Base-by-base conservation (phyloP, 1,140 invertebrate species). In the Homarus americanus region DNA sequence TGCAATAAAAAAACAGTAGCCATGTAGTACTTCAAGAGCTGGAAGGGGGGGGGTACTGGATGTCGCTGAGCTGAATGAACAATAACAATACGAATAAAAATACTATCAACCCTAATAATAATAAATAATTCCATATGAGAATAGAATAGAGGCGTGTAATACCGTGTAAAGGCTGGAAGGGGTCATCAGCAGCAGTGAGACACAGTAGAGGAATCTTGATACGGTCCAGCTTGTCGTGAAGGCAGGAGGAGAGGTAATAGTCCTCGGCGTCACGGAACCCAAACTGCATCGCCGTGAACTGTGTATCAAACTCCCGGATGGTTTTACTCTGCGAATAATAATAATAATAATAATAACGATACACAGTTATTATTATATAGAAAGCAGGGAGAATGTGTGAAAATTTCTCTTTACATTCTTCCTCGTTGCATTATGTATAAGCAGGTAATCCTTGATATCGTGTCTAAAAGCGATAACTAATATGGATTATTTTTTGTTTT, bases 121-220 rank as follows among this genome's bases (percentile, higher is more conserved):
- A 34, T 15, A 66, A 10, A 7, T 9, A 82, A 53, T 17, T 1
- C 4, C 17, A 44, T 49, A 82, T 2, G 17, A 82, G 5, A 15
- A 24, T 3, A 40, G 40, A n/a, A 72, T 24, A 58, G 7, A 73
- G 10, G 5, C 12, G 4, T 32, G 5, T 3, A n/a, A 93, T 94
- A 96, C 96, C 95, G 93, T 96, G 95, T 69, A 96, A 93, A 3
- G 97, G 97, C 93, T 97, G 96, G 94, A 98, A 97, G 2, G 97
- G 97, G 94, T 98, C 97, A 94, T 98, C 97, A 1, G 96, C 97
- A 41, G 97, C 97, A 94, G 96, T 97, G 2, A 98, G 94, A 93
- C 97, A 97, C 20, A 98, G 94, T 83, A 97, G 94, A 66, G 97
- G 97, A 78, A 96, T 95, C 80, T 95, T 94, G 73, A 98, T 96